phyloP scores from a whole-genome alignment of 92 coral and sea anemone species.

The Phenganax stokvisi region DNA sequence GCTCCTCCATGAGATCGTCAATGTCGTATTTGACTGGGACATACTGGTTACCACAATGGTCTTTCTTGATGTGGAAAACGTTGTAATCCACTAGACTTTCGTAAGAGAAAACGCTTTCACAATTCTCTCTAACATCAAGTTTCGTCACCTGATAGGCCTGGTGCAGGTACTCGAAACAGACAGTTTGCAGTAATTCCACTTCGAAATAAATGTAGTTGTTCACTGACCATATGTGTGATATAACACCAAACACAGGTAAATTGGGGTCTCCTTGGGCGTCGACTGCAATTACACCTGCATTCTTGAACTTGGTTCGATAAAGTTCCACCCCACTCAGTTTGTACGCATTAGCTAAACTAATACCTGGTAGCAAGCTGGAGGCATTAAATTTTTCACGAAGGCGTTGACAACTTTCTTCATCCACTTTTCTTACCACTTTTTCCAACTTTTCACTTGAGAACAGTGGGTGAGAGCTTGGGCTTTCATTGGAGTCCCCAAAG shows the following conservation, averaged over 20 bases:
- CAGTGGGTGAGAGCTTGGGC: slow-evolving; percentile 14
- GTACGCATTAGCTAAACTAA: not conserved
- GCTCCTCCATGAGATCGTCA: slow-evolving; percentile 39
- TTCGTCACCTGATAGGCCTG: slow-evolving; percentile 29
- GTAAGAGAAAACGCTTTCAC: slow-evolving; percentile 13
- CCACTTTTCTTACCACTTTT: not conserved
- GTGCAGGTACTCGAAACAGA: slow-evolving; percentile 24
- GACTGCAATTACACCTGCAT: slow-evolving; percentile 6
- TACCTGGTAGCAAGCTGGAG: slow-evolving; percentile 13
- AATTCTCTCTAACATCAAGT: not conserved
- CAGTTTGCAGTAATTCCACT: slow-evolving; percentile 15
- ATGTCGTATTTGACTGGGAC: slow-evolving; percentile 38
- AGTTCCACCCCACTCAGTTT: slow-evolving; percentile 13
- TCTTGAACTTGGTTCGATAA: slow-evolving; percentile 26
- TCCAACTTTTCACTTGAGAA: slow-evolving; percentile 1
- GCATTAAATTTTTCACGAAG: not conserved
- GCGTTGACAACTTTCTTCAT: not conserved
- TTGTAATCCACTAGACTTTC: slow-evolving; percentile 26
- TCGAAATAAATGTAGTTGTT: slow-evolving; percentile 10
- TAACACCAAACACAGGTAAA: slow-evolving; percentile 6
- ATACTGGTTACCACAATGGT: slow-evolving; percentile 31
- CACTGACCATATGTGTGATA: slow-evolving; percentile 3
- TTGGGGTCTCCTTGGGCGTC: slow-evolving; percentile 12
- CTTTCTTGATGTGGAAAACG: slow-evolving; percentile 34
- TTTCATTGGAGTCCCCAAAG: slow-evolving; percentile 9